These are phyloP conservation scores for Empidonax alnorum DNA, from an alignment of 2,113 vertebrate species.

Conservation along the genomic window DNA sequence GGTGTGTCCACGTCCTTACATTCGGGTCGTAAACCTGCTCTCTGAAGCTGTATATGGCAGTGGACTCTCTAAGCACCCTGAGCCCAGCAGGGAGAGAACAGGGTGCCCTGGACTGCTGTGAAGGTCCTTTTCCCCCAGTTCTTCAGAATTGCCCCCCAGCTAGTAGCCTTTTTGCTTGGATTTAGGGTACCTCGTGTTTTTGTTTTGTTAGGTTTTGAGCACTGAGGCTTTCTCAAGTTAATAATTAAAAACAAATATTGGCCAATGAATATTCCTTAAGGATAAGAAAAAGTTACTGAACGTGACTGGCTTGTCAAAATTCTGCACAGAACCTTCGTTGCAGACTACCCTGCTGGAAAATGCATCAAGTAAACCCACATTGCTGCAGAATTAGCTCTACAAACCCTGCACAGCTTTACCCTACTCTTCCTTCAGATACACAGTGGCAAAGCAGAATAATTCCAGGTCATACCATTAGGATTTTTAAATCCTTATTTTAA, in stretches of 20 bases:
- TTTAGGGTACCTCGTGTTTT: background rate
- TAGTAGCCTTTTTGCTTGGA: fast-evolving
- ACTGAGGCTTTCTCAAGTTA: background rate
- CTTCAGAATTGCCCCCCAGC: background rate
- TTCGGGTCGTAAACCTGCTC: background rate
- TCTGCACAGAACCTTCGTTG: background rate
- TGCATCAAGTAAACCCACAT: background rate
- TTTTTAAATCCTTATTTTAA: conserved; percentile 16
- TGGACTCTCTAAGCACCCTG: fast-evolving
- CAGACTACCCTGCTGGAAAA: background rate
- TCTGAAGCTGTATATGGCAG: background rate
- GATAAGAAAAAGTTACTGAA: background rate
- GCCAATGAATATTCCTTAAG: background rate
- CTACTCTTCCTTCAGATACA: background rate
- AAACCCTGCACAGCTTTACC: background rate
- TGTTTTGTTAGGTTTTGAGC: background rate
- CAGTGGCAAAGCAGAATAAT: background rate
- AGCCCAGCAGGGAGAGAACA: background rate
- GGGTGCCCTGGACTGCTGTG: background rate
- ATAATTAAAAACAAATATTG: background rate
- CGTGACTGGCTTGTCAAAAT: background rate
- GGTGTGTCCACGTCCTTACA: fast-evolving
- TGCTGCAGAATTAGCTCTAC: background rate
- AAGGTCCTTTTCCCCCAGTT: fast-evolving
- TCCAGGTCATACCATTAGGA: background rate